Evolutionary conservation across 1,140 invertebrate genomes (phyloP).

Genomic region (Hirudo medicinalis): DNA sequence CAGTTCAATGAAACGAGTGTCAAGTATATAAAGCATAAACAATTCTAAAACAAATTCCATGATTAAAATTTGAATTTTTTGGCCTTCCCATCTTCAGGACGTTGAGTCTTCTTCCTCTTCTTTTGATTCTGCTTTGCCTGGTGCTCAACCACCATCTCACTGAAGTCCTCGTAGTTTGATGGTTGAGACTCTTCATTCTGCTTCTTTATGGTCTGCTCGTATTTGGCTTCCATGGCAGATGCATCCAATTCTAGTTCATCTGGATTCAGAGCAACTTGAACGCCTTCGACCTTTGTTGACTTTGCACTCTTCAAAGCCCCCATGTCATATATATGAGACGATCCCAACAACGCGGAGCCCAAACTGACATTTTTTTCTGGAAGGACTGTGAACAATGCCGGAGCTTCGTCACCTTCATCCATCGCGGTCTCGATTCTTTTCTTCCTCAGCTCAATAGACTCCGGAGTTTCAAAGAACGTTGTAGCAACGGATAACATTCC

Average conservation of each 20-base stretch:
- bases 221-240: slow-evolving; percentile 86
- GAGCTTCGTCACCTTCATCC: slow-evolving; percentile 55
- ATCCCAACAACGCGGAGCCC: slow-evolving; percentile 73
- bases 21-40: not conserved
- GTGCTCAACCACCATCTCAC: slow-evolving; percentile 95
- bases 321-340: slow-evolving; percentile 91
- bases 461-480: slow-evolving; percentile 89
- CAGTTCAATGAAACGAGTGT: too few relatives aligned
- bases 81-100: not conserved
- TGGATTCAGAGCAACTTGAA: slow-evolving; percentile 89
- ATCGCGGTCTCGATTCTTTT: slow-evolving; percentile 91
- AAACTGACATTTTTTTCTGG: slow-evolving; percentile 86
- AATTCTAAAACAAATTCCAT: too few relatives aligned
- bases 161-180: slow-evolving; percentile 63
- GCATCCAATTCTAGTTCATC: slow-evolving; percentile 85
- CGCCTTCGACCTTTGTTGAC: slow-evolving; percentile 38
- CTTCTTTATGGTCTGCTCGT: slow-evolving; percentile 87
- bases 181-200: slow-evolving; percentile 71
- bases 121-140: slow-evolving; percentile 54
- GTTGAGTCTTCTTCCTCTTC: slow-evolving; percentile 9
- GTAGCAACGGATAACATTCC: slow-evolving; percentile 79
- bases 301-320: slow-evolving; percentile 44
- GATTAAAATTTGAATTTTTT: slow-evolving; percentile 20
- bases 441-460: slow-evolving; percentile 93
- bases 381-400: slow-evolving; percentile 48